These are phyloP conservation scores for Psilopsiagon aymara DNA, from an alignment of 2,113 vertebrate genomes.

Conservation along the genomic window DNA sequence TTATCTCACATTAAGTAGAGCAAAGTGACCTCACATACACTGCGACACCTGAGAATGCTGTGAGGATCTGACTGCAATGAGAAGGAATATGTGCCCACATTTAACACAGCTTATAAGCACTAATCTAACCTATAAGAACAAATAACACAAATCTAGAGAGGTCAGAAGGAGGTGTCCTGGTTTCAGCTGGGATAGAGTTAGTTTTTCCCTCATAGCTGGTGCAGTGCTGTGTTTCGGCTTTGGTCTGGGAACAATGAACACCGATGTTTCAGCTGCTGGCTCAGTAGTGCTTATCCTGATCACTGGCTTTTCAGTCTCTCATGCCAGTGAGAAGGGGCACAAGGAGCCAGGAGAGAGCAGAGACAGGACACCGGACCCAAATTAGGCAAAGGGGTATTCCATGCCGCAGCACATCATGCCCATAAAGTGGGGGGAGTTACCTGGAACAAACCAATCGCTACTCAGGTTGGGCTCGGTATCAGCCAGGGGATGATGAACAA, in stretches of 20 bases:
- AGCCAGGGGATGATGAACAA: background rate
- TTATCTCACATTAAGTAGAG: background rate
- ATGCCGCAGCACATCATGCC: background rate
- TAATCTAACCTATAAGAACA: background rate
- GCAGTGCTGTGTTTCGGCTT: background rate
- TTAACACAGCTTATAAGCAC: background rate
- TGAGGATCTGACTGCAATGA: background rate
- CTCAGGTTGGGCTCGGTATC: background rate
- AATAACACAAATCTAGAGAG: background rate
- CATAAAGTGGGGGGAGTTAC: background rate
- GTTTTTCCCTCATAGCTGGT: background rate
- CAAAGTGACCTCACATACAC: accelerated
- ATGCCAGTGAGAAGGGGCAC: background rate
- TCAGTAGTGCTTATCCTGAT: background rate
- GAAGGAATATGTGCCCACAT: background rate
- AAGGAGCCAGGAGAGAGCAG: background rate
- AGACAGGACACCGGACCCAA: background rate
- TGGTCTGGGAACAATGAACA: background rate
- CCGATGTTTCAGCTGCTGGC: background rate
- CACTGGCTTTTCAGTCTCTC: background rate
- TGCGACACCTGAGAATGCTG: background rate
- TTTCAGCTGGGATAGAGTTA: background rate
- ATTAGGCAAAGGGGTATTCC: background rate
- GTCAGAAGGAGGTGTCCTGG: background rate
- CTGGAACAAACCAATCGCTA: background rate